Percentiles rank a stretch among this genome's conserved stretches.
phyloP scores from a whole-genome alignment of 2,797 vertebrate species.

The Galagoides demidoff region DNA sequence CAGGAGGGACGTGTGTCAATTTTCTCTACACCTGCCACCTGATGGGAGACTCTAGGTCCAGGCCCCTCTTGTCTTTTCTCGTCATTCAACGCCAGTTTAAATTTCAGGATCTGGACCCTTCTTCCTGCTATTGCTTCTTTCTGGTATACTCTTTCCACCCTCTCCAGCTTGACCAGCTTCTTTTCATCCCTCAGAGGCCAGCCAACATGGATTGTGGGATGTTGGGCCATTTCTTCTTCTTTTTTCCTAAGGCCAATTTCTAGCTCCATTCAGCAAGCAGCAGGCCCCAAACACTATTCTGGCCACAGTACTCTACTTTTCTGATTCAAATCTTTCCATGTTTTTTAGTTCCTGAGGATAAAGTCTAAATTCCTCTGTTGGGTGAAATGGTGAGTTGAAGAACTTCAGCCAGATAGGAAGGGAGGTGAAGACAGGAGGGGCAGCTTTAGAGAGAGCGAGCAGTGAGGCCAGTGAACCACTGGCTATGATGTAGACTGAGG shows the following conservation, averaged over 20 bases:
- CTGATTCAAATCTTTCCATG: not conserved
- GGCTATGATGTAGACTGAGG: not conserved
- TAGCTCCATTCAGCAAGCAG: not conserved
- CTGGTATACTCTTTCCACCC: not conserved
- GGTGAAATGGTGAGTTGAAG: not conserved
- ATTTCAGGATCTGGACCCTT: not conserved
- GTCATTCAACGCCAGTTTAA: not conserved
- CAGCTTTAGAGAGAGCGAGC: not conserved
- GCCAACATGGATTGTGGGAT: not conserved
- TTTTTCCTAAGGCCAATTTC: not conserved
- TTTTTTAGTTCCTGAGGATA: slow-evolving; percentile 26
- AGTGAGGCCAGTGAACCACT: not conserved
- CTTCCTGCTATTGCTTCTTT: not conserved
- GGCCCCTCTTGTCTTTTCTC: not conserved
- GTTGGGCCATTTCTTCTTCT: not conserved
- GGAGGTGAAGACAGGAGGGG: not conserved
- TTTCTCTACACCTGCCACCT: not conserved
- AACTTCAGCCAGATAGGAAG: not conserved
- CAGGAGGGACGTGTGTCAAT: not conserved
- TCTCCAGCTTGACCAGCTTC: not conserved
- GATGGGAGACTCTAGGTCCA: not conserved
- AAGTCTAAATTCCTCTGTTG: slow-evolving; percentile 57
- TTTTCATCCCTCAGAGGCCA: not conserved
- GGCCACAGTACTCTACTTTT: not conserved
- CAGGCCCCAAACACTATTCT: not conserved